Percentiles rank a stretch among this genome's conserved stretches.
phyloP scores from a whole-genome alignment of 2,888 invertebrate species.

The Sinhomidia bicolor region DNA sequence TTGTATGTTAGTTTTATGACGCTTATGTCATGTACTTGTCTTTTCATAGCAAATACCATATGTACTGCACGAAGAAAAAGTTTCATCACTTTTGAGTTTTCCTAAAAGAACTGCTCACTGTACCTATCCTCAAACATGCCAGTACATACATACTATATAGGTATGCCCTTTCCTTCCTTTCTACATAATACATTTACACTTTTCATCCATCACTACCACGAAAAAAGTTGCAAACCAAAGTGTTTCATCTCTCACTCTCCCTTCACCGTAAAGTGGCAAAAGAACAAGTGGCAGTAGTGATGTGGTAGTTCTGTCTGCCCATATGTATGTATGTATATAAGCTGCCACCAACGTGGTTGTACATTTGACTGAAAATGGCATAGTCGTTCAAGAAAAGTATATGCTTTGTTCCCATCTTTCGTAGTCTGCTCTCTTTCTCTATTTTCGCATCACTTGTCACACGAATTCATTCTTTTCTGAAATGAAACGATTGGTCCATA shows the following conservation, averaged over 20 bases:
- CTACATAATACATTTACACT: neutral
- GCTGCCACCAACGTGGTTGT: neutral
- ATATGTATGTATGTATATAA: neutral
- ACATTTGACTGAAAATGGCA: neutral
- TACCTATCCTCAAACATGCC: too few species aligned
- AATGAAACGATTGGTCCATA: neutral
- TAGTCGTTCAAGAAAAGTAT: too few species aligned
- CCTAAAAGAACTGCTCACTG: neutral
- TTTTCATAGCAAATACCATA: neutral
- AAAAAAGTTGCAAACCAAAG: constrained; percentile 14
- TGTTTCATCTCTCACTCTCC: neutral
- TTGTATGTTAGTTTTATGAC: neutral
- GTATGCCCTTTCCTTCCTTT: too few species aligned
- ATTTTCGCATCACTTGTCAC: constrained; percentile 20
- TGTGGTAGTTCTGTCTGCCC: neutral
- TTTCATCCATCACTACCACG: neutral
- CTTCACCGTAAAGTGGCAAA: neutral
- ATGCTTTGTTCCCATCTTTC: neutral
- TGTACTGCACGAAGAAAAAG: neutral
- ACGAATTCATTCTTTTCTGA: neutral
- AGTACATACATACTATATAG: too few species aligned
- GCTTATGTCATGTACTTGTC: too few species aligned
- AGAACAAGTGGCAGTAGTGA: constrained; percentile 17
- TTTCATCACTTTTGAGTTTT: neutral
- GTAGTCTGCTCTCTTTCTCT: neutral